A percentile compares a stretch with the other conserved stretches of the same genome.
These are phyloP conservation scores for Sitta europaea DNA, from an alignment of 2,113 vertebrate species.

Conservation along the genomic window DNA sequence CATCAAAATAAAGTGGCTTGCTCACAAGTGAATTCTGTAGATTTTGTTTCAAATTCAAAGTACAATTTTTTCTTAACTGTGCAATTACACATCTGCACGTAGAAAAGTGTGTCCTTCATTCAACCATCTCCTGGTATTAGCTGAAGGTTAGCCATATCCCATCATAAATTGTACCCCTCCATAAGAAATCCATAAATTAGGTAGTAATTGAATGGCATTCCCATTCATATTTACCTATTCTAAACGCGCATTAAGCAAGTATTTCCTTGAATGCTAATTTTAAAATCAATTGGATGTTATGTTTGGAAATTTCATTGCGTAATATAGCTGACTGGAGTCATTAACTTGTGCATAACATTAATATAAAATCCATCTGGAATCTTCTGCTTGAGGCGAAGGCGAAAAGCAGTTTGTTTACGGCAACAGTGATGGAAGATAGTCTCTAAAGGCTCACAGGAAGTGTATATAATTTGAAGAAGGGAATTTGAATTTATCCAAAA, in stretches of 20 bases:
- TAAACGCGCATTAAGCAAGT: not conserved
- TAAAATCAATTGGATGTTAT: not conserved
- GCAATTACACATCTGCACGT: not conserved
- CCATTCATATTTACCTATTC: not conserved
- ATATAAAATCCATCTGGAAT: not conserved
- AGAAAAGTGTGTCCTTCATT: not conserved
- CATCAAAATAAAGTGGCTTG: not conserved
- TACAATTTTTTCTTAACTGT: not conserved
- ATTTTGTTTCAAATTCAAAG: not conserved
- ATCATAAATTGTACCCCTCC: not conserved
- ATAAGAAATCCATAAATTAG: not conserved
- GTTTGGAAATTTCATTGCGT: not conserved
- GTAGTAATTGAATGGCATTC: not conserved
- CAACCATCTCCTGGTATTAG: not conserved
- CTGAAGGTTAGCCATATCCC: not conserved
- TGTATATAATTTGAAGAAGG: not conserved
- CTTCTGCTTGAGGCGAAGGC: not conserved
- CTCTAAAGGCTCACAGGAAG: not conserved
- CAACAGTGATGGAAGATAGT: not conserved
- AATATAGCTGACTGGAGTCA: not conserved
- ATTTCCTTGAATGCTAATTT: conserved; percentile 21
- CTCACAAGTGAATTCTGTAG: not conserved
- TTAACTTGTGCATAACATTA: not conserved
- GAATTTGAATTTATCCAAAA: not conserved
- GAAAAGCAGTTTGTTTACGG: not conserved